Conservation (phyloP, 2,113 vertebrate species). For the Scatophagus argus region DNA sequence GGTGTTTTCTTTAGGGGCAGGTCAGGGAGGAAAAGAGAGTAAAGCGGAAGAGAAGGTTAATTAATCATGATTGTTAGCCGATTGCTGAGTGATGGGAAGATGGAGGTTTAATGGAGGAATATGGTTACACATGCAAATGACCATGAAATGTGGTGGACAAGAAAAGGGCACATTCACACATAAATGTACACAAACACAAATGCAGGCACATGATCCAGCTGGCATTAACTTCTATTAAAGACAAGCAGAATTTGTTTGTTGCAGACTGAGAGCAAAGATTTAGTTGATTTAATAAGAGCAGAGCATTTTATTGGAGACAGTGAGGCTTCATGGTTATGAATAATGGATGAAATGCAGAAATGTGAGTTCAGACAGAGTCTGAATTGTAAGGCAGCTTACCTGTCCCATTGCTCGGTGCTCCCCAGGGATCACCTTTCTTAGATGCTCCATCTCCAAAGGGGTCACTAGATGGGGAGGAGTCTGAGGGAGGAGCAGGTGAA, state of each 20-base stretch:
- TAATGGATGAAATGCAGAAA: conserved; percentile 14
- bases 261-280: background rate
- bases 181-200: background rate
- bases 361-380: background rate
- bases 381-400: conserved; percentile 34
- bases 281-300: background rate
- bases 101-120: conserved; percentile 36
- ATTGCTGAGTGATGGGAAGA: conserved; percentile 13
- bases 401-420: conserved; percentile 61
- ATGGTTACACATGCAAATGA: background rate
- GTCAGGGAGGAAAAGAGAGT: conserved; percentile 66
- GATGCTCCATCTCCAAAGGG: conserved; percentile 78
- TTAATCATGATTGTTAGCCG: conserved; percentile 52
- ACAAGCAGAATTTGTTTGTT: conserved; percentile 2
- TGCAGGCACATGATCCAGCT: background rate
- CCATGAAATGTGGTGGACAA: background rate
- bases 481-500: conserved; percentile 68
- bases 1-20: conserved; percentile 71
- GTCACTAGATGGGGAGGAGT: conserved; percentile 59
- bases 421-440: conserved; percentile 77
- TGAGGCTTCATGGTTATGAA: background rate
- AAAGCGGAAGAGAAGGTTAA: conserved; percentile 71
- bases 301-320: background rate
- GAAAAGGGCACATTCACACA: background rate
- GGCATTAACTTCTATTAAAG: background rate